Evolutionary conservation across 2,113 vertebrate species (phyloP), one percentile per base, ranked within the genome.

Genomic region (Gymnobelideus leadbeateri): DNA sequence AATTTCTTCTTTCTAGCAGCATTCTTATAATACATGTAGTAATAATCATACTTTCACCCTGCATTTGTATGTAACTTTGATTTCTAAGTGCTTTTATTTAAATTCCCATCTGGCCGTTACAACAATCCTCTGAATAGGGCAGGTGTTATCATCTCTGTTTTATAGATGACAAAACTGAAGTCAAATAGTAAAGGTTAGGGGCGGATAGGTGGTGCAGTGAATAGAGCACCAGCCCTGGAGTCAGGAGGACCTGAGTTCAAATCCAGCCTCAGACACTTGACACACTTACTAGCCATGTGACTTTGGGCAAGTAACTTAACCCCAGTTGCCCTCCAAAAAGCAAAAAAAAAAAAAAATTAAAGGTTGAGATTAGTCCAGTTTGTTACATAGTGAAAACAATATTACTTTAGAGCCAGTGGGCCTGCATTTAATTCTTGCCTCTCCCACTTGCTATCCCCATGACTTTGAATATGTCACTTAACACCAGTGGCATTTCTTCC

Each of bases 1-100:
- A 91, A 92, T 94, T 92, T n/a, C 90, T 19, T 92, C 31, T 96
- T 91, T 26, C 16, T 95, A 47, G 57, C 21, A 43, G 19, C 7
- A 43, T 84, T 84, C n/a, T 84, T 84, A 43, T 84, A 84, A 5
- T 84, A 43, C 19, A 84, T 43, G 43, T 43, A 84, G 26, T 84
- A 84, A 43, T 84, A 23, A 84, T 84, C 68, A 84, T 43, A 43
- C n/a, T 43, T 4, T 68, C 12, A 43, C 37, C 37, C 8, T 84
- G 8, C 19, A 43, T 43, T 84, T 43, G 19, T 84, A 2, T 84
- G n/a, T 43, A 84, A 19, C 10, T 43, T 43, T 16, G 3, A 77
- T 77, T 77, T 77, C 68, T 77, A n/a, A 77, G 37, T 19, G 68
- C 14, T 77, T 84, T 84, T 43, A 43, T 84, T 84, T 43, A 43